Evolutionary conservation across 2,113 vertebrate species (phyloP).

Genomic region (Ursus arctos): DNA sequence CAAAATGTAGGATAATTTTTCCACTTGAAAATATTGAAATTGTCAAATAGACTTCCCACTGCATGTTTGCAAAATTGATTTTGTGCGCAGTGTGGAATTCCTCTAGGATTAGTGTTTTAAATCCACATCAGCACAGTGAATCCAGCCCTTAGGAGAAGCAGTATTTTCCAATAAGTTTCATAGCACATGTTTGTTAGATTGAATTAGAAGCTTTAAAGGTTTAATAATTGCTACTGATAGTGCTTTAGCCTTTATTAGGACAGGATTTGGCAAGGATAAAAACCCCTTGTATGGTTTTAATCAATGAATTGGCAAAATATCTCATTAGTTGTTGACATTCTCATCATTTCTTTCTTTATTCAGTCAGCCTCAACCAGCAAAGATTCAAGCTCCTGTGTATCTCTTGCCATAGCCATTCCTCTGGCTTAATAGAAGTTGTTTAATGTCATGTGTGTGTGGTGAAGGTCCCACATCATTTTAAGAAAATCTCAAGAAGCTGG

Average conservation of each 20-base stretch:
- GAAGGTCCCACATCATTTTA: neutral
- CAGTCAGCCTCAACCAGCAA: neutral
- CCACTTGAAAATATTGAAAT: slow-evolving; percentile 51
- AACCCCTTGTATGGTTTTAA: slow-evolving; percentile 10
- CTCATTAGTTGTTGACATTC: neutral
- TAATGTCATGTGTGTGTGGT: neutral
- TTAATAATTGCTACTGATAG: slow-evolving; percentile 42
- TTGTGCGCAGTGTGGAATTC: slow-evolving; percentile 22
- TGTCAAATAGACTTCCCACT: slow-evolving; percentile 41
- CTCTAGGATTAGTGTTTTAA: slow-evolving; percentile 57
- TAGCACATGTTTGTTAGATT: slow-evolving; percentile 5
- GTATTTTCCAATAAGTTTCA: slow-evolving; percentile 53
- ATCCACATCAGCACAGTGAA: slow-evolving; percentile 36
- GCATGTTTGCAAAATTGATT: slow-evolving; percentile 35
- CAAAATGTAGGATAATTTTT: slow-evolving; percentile 68
- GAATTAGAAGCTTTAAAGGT: slow-evolving; percentile 49
- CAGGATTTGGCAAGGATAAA: slow-evolving; percentile 49
- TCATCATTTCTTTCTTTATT: slow-evolving; percentile 39
- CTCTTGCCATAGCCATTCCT: neutral
- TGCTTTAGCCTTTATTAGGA: slow-evolving; percentile 20
- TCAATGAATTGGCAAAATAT: slow-evolving; percentile 38
- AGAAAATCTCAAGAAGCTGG: neutral
- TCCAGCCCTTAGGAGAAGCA: neutral
- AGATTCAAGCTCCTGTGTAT: neutral
- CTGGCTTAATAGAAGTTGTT: neutral